Evolutionary conservation across 2,888 invertebrate species (phyloP), one percentile per base, ranked within the genome.

Genomic region (Mesodorylaimus sp.): DNA sequence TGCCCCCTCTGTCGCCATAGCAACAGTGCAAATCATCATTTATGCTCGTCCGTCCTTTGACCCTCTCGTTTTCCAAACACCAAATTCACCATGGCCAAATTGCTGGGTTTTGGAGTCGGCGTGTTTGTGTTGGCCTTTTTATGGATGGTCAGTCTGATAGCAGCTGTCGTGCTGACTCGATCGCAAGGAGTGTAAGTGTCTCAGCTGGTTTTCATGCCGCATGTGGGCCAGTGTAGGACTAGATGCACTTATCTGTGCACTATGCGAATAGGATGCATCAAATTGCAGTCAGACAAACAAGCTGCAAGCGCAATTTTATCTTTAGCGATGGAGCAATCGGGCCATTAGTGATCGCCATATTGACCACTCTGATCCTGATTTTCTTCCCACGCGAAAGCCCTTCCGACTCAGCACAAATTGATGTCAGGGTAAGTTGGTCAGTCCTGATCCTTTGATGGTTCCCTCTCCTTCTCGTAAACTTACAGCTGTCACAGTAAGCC

Each of bases 361-460:
- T 45, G 27, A 24, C 29, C 45, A 45, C 45, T 3, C 16, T 45
- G 7, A 13, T 45, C n/a, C n/a, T 45, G 45, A 28, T 45, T 3
- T 16, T 45, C 2, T 27, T 45, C n/a, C 45, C 45, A 19, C 27
- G 45, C 2, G 24, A 45, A n/a, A 27, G 29, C 27, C 27, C 16
- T 16, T n/a, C 16, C 23, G 41, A 39, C 7, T 7, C 16, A 39
- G 19, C 41, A 7, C 19, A 10, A 10, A 36, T 36, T n/a, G n/a
- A 36, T 10, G 36, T 36, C 36, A 36, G 10, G 36, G 36, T 36
- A 36, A 10, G 36, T 10, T n/a, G n/a, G 36, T 36, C n/a, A n/a
- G n/a, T 10, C 10, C 10, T 36, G 10, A 10, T n/a, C n/a, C 10
- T 36, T 10, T 36, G 10, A 10, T 36, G 10, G n/a, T 10, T 10